Evolutionary conservation across 2,888 invertebrate genomes (phyloP).

Genomic region (Pecten maximus): DNA sequence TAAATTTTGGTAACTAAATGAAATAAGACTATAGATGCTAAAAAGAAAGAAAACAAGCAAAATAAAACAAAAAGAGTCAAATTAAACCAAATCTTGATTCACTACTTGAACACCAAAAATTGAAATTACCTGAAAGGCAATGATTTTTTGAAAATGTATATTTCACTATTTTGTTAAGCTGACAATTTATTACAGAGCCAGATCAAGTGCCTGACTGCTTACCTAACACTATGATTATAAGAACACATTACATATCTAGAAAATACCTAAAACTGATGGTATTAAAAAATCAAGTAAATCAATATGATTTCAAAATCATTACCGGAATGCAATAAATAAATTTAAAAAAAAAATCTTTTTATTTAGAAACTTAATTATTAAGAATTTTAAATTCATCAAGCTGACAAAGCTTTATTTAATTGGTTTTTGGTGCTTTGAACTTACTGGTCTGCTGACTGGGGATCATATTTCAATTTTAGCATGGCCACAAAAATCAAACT

Average conservation of each 20-base stretch:
- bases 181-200: background rate
- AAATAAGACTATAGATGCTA: no score
- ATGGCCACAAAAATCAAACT: slow-evolving; percentile 7
- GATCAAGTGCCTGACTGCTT: background rate
- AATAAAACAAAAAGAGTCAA: no score
- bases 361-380: background rate
- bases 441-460: background rate
- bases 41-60: no score
- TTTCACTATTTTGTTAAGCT: background rate
- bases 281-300: background rate
- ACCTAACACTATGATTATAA: background rate
- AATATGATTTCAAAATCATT: background rate
- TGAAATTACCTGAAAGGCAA: background rate
- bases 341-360: background rate
- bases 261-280: background rate
- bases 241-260: background rate
- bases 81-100: background rate
- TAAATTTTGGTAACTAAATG: no score
- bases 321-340: background rate
- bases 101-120: background rate
- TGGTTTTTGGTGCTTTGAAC: background rate
- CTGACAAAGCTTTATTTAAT: background rate
- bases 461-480: background rate
- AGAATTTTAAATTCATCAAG: background rate
- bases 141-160: background rate